phyloP scores from a whole-genome alignment of 2,113 vertebrate species.

The Probosciger aterrimus region DNA sequence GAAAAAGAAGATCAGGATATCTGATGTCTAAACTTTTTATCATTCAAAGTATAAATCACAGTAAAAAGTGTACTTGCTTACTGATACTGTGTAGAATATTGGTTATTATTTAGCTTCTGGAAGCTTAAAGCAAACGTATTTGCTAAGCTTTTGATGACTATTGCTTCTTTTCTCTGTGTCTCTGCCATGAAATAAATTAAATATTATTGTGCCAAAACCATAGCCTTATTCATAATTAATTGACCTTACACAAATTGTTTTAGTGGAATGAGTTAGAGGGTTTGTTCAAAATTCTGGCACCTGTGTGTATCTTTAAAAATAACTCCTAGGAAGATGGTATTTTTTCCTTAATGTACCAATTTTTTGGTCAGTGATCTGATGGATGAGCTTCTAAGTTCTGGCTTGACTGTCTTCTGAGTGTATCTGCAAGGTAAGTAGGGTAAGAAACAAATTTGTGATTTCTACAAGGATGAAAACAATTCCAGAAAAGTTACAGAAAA shows the following conservation, averaged over 20 bases:
- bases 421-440: neutral
- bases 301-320: neutral
- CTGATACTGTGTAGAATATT: neutral
- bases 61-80: neutral
- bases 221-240: neutral
- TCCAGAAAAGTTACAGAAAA: neutral
- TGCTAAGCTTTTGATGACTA: neutral
- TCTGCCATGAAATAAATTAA: neutral
- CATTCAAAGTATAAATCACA: neutral
- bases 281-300: neutral
- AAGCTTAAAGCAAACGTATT: neutral
- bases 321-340: neutral
- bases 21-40: neutral
- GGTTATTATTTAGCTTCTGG: neutral
- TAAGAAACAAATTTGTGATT: neutral
- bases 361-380: neutral
- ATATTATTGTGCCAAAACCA: neutral
- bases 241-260: neutral
- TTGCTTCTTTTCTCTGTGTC: neutral
- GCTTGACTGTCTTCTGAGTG: neutral
- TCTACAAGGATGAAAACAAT: neutral
- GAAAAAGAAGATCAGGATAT: neutral
- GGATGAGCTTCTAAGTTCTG: neutral
- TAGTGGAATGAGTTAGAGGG: neutral
- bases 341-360: neutral